phyloP scores from a whole-genome alignment of 2,888 invertebrate genomes.

The Ceriagrion tenellum region DNA sequence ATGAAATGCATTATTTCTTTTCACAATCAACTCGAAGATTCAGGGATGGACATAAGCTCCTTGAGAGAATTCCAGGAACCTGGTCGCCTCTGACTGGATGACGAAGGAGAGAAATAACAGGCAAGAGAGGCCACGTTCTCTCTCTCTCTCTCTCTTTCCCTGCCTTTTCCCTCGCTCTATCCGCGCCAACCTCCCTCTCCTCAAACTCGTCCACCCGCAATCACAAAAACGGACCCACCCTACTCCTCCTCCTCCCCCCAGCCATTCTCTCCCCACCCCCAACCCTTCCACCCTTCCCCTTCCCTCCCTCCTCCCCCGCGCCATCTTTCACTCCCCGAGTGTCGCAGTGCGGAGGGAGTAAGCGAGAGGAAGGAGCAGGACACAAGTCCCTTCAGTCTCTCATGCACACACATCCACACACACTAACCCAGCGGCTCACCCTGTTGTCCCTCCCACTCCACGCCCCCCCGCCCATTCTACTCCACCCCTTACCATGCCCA shows the following conservation, averaged over 20 bases:
- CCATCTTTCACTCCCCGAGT: slow-evolving; percentile 3
- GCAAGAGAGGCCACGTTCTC: not conserved
- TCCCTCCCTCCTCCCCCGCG: not conserved
- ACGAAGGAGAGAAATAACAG: not conserved
- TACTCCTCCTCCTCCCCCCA: not conserved
- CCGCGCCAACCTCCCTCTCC: not conserved
- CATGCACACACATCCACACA: not conserved
- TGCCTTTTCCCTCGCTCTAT: no score
- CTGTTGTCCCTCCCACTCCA: not conserved
- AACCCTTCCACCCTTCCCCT: no score
- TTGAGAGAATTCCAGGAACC: no score
- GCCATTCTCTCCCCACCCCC: not conserved
- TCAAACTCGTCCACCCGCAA: not conserved
- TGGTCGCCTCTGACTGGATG: not conserved
- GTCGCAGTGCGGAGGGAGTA: slow-evolving; percentile 36
- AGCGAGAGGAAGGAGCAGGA: slow-evolving; percentile 15
- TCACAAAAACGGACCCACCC: not conserved
- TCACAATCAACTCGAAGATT: not conserved
- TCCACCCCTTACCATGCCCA: not conserved
- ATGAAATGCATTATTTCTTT: not conserved
- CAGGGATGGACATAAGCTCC: no score
- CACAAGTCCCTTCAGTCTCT: slow-evolving; percentile 5
- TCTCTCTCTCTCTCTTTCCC: no score
- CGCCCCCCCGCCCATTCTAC: not conserved
- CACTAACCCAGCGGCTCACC: not conserved